phyloP scores from a whole-genome alignment of 2,797 vertebrate species.

The Ciconia nigra region DNA sequence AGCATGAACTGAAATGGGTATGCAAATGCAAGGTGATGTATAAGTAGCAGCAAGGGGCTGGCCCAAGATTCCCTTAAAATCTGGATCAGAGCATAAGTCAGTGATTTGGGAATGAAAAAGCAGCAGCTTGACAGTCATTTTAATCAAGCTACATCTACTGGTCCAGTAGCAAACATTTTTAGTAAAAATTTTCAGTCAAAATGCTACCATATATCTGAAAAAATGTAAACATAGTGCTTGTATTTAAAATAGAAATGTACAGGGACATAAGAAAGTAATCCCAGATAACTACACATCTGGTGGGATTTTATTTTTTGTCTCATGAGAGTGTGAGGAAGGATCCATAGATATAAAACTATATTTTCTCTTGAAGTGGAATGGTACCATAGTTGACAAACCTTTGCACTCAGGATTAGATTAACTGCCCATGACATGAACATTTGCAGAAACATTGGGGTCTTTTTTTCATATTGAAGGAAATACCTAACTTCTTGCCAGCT shows the following conservation, averaged over 20 bases:
- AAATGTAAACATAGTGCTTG: not conserved
- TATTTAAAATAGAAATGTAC: not conserved
- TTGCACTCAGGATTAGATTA: not conserved
- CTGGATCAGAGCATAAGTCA: not conserved
- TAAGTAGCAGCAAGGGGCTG: not conserved
- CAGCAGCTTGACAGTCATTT: not conserved
- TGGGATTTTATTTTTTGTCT: not conserved
- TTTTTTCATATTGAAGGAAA: not conserved
- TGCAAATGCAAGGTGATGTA: not conserved
- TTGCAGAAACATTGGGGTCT: not conserved
- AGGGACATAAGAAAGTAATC: not conserved
- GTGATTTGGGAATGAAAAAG: not conserved
- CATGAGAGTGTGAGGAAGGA: not conserved
- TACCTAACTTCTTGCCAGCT: not conserved
- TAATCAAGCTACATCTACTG: not conserved
- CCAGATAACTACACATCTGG: not conserved
- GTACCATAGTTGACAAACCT: not conserved
- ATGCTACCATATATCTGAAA: not conserved
- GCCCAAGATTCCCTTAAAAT: not conserved
- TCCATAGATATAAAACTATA: not conserved
- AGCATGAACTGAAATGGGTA: not conserved
- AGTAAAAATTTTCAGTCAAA: not conserved
- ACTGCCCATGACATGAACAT: fast-evolving
- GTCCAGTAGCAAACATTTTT: not conserved
- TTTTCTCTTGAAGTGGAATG: not conserved